Evolutionary conservation across 2,797 vertebrate genomes (phyloP).

Genomic region (Microctenopoma lineatum): DNA sequence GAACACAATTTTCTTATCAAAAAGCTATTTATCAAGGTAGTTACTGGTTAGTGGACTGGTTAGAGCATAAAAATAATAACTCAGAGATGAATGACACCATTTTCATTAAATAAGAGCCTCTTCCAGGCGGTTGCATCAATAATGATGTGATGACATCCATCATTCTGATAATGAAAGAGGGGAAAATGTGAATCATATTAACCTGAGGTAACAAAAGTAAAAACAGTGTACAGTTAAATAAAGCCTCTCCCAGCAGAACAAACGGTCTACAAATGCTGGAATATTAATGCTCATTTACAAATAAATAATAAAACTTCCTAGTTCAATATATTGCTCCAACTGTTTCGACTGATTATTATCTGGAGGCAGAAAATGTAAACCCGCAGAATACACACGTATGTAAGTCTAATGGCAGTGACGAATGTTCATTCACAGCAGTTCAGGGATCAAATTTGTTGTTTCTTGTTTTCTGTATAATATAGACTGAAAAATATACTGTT

Average conservation of each 20-base stretch:
- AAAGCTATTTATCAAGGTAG: constrained; percentile 18
- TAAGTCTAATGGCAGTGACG: no score
- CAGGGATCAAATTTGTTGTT: no score
- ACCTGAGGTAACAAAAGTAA: no score
- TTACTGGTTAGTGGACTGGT: constrained; percentile 6
- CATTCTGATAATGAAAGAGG: no score
- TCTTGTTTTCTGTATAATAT: background rate
- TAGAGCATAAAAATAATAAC: constrained; percentile 13
- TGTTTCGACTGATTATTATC: background rate
- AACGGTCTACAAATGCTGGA: no score
- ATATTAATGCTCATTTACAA: no score
- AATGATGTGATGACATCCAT: no score
- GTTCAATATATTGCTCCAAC: background rate
- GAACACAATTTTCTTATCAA: constrained; percentile 16
- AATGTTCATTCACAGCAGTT: no score
- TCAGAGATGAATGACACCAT: constrained; percentile 33
- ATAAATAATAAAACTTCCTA: constrained; percentile 2
- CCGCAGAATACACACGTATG: no score
- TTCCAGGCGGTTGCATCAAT: constrained; percentile 35
- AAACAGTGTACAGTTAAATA: no score
- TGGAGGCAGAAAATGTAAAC: background rate
- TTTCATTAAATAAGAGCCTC: constrained; percentile 1
- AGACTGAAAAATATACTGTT: background rate
- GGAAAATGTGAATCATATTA: no score
- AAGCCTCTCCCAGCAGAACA: no score